phyloP scores from a whole-genome alignment of 1,140 invertebrate species.

The Drosophila pectinifera region DNA sequence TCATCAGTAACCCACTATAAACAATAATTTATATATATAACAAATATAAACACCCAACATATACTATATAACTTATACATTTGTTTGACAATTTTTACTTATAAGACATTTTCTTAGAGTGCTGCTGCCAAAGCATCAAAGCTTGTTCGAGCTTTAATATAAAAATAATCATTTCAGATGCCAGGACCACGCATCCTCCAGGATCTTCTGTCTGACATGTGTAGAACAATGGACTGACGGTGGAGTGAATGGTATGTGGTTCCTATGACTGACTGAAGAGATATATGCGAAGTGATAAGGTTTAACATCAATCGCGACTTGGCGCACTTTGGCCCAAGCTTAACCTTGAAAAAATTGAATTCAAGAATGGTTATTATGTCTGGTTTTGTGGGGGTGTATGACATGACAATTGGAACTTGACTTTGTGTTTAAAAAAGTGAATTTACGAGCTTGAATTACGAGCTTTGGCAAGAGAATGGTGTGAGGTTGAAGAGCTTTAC shows the following conservation, averaged over 20 bases:
- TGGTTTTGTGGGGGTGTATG: constrained; percentile 14
- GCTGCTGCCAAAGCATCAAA: constrained; percentile 4
- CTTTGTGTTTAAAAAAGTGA: constrained; percentile 25
- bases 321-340: constrained; percentile 14
- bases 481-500: not conserved
- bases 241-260: constrained; percentile 44
- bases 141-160: constrained; percentile 56
- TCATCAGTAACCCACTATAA: no score
- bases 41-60: no score
- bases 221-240: constrained; percentile 33
- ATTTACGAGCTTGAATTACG: constrained; percentile 18
- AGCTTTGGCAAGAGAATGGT: not conserved
- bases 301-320: constrained; percentile 37
- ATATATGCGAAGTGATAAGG: constrained; percentile 34
- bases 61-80: not conserved
- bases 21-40: no score
- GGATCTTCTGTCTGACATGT: constrained; percentile 19
- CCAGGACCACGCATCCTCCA: constrained; percentile 25
- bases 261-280: constrained; percentile 25
- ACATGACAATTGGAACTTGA: constrained; percentile 9
- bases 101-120: not conserved
- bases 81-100: not conserved
- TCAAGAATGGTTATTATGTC: constrained; percentile 35
- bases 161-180: constrained; percentile 66
- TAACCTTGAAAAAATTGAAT: constrained; percentile 33